Percentiles rank a stretch among this genome's conserved stretches.
Evolutionary conservation across 2,888 invertebrate genomes (phyloP).

Genomic region (Netelia virgata): DNA sequence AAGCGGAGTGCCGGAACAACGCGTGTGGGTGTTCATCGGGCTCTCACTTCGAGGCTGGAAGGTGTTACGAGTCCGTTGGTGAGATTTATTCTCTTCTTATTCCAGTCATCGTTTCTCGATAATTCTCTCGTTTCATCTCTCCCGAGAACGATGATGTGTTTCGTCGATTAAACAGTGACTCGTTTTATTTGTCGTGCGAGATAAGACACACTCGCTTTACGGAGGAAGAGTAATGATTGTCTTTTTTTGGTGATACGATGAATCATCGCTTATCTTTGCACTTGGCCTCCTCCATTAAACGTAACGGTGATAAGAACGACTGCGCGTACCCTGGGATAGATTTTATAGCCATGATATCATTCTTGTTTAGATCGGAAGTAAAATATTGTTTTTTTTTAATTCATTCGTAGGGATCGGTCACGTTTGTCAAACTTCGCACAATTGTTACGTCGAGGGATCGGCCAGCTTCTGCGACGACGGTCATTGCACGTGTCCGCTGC

Average conservation of each 20-base stretch:
- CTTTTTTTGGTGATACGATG: constrained; percentile 26
- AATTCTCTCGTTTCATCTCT: not conserved
- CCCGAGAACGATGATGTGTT: constrained; percentile 5
- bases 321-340: not conserved
- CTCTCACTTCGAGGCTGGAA: constrained; percentile 80
- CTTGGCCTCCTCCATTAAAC: constrained; percentile 22
- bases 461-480: constrained; percentile 80
- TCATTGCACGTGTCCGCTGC: constrained; percentile 80
- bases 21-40: constrained; percentile 81
- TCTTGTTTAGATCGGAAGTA: not conserved
- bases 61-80: constrained; percentile 83
- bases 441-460: constrained; percentile 80
- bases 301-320: not conserved
- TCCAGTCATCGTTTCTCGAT: constrained; percentile 2
- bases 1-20: constrained; percentile 81
- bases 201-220: not conserved
- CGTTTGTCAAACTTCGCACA: constrained; percentile 80
- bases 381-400: constrained; percentile 11
- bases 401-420: constrained; percentile 79
- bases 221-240: not conserved
- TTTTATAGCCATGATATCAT: not conserved
- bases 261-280: constrained; percentile 37
- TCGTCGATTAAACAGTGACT: constrained; percentile 4
- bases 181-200: not conserved
- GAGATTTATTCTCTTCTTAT: constrained; percentile 57